phyloP scores from a whole-genome alignment of 53 echinoderm and acorn worm species.

The Holothuria scabra region DNA sequence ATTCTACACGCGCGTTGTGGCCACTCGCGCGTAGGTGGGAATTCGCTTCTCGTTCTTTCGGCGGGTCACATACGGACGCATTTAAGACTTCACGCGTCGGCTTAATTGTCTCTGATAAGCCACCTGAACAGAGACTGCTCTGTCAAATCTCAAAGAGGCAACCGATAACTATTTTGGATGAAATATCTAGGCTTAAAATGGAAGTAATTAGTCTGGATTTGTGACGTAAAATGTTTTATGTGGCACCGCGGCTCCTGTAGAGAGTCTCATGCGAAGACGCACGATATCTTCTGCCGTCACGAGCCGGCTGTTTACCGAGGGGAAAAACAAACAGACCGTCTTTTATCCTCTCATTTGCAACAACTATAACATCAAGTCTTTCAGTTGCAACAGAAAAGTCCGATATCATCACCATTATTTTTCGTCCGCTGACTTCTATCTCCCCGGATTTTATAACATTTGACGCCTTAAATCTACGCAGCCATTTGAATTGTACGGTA shows the following conservation, averaged over 20 bases:
- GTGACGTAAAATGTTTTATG: conserved; percentile 32
- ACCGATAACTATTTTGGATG: background rate
- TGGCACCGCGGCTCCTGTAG: background rate
- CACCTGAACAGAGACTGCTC: conserved; percentile 26
- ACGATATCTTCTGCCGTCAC: conserved; percentile 16
- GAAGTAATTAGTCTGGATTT: conserved; percentile 26
- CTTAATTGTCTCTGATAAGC: conserved; percentile 16
- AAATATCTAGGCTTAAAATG: conserved; percentile 8
- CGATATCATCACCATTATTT: conserved; percentile 28
- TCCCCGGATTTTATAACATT: conserved; percentile 4
- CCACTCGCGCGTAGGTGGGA: conserved; percentile 21
- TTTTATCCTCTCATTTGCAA: background rate
- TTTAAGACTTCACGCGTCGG: conserved; percentile 20
- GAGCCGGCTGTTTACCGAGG: background rate
- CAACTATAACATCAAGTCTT: background rate
- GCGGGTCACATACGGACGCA: conserved; percentile 26
- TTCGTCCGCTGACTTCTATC: conserved; percentile 21
- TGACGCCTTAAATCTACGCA: conserved; percentile 36
- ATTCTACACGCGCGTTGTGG: background rate
- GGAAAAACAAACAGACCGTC: conserved; percentile 23
- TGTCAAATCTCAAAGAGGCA: conserved; percentile 24
- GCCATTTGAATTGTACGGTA: conserved; percentile 14
- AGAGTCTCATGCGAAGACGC: conserved; percentile 1
- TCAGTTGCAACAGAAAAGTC: background rate
- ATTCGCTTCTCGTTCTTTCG: background rate